Percentiles rank a stretch among this genome's conserved stretches.
Evolutionary conservation across 2,113 vertebrate genomes (phyloP).

Genomic region (Gobiocypris rarus): DNA sequence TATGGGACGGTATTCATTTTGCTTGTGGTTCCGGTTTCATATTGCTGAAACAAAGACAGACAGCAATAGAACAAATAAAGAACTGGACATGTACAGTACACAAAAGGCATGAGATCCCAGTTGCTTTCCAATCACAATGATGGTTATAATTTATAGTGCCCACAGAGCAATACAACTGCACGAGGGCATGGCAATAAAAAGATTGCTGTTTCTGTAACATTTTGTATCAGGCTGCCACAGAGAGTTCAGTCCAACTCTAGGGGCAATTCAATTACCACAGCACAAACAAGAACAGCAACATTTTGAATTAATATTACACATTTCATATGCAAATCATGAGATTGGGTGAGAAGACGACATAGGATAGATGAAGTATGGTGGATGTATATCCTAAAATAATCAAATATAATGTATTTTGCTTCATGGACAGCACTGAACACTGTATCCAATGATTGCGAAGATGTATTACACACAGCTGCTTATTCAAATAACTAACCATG

Average conservation of each 20-base stretch:
- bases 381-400: not conserved
- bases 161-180: constrained; percentile 43
- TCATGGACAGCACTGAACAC: not conserved
- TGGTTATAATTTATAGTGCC: constrained; percentile 51
- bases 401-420: not conserved
- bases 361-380: not conserved
- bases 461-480: not conserved
- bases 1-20: constrained; percentile 69
- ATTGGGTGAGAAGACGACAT: not conserved
- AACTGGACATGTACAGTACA: not conserved
- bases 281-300: constrained; percentile 4
- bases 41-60: constrained; percentile 18
- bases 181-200: constrained; percentile 56
- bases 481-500: not conserved
- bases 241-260: constrained; percentile 23
- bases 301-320: too few relatives aligned
- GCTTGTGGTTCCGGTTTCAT: constrained; percentile 44
- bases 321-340: constrained; percentile 40
- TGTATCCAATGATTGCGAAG: not conserved
- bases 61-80: not conserved
- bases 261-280: constrained; percentile 7
- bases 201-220: constrained; percentile 36
- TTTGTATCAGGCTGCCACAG: constrained; percentile 38
- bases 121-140: constrained; percentile 48
- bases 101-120: constrained; percentile 40